phyloP scores from a whole-genome alignment of 2,888 invertebrate genomes.

The Melieria picta region DNA sequence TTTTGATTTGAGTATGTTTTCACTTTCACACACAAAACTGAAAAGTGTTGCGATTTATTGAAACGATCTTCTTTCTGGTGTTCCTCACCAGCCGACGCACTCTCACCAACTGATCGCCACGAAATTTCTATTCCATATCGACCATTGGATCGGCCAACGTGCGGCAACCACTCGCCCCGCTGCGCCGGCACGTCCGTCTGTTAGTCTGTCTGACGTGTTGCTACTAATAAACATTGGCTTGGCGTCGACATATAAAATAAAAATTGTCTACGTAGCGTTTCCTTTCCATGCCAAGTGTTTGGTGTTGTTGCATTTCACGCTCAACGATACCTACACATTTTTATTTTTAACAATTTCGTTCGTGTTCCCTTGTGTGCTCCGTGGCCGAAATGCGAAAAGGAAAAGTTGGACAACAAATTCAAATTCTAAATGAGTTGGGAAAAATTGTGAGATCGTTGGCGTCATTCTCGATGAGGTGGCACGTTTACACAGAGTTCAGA shows the following conservation, averaged over 20 bases:
- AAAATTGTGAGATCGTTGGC: neutral
- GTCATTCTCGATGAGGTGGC: neutral
- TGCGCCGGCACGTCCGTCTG: neutral
- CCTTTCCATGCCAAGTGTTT: neutral
- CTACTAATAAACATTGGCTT: no score
- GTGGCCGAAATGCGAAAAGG: no score
- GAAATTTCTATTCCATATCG: neutral
- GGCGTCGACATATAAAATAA: no score
- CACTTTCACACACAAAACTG: slow-evolving; percentile 23
- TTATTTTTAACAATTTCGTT: slow-evolving; percentile 35
- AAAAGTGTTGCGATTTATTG: slow-evolving; percentile 2
- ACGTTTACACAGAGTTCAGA: neutral
- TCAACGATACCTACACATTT: slow-evolving; percentile 26
- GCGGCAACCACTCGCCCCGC: no score
- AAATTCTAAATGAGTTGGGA: slow-evolving; percentile 25
- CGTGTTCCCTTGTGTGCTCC: slow-evolving; percentile 2
- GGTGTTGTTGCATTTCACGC: slow-evolving; percentile 22
- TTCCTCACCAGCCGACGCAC: slow-evolving; percentile 56
- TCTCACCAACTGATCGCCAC: slow-evolving; percentile 55
- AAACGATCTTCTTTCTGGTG: slow-evolving; percentile 29
- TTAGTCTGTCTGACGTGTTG: no score
- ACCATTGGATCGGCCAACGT: neutral
- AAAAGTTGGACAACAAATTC: slow-evolving; percentile 1
- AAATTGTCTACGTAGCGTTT: slow-evolving; percentile 13
- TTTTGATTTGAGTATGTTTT: slow-evolving; percentile 5